These are phyloP conservation scores for Dromococcyx pavoninus DNA, from an alignment of 2,797 vertebrate genomes.

Conservation along the genomic window DNA sequence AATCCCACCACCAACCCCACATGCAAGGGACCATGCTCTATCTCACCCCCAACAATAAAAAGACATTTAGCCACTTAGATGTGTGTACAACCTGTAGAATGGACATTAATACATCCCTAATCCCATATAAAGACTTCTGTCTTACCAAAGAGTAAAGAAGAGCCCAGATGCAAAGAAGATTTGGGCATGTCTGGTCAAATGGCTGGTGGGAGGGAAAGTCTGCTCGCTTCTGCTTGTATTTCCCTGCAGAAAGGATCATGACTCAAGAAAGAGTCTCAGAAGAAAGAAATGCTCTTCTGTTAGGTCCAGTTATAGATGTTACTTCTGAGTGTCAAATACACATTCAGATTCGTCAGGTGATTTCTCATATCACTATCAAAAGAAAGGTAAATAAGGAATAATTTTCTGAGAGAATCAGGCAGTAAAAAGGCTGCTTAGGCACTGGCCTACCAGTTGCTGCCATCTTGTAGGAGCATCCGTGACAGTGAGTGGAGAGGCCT, in stretches of 20 bases:
- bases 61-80: background rate
- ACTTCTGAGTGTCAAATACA: background rate
- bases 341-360: background rate
- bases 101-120: background rate
- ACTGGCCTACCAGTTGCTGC: background rate
- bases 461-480: background rate
- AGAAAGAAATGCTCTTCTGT: background rate
- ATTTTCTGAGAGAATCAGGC: background rate
- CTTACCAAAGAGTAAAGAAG: background rate
- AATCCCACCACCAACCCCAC: no score
- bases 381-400: background rate
- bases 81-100: background rate
- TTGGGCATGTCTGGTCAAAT: background rate
- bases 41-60: background rate
- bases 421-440: background rate
- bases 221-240: background rate
- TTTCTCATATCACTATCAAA: background rate
- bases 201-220: background rate
- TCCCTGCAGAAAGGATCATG: background rate
- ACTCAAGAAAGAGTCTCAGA: background rate
- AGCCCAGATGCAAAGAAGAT: background rate
- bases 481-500: background rate
- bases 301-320: background rate
- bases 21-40: fast-evolving
- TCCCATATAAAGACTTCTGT: background rate